phyloP scores from a whole-genome alignment of 2,797 vertebrate species.

The Argentina silus region DNA sequence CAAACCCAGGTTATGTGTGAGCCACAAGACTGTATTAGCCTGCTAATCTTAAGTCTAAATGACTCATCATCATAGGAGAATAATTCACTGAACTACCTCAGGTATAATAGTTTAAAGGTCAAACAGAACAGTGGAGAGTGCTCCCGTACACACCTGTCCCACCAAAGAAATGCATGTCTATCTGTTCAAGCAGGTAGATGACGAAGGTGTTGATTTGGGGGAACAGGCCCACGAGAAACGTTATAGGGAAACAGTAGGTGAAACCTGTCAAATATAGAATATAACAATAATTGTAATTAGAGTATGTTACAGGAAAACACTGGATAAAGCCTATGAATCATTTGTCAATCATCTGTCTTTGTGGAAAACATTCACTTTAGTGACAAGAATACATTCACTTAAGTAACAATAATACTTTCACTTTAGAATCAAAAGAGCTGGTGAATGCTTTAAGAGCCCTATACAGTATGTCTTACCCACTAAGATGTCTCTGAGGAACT shows the following conservation, averaged over 20 bases:
- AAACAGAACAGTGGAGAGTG: not conserved
- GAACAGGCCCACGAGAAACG: constrained; percentile 94
- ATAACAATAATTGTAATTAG: not conserved
- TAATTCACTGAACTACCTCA: too few relatives aligned
- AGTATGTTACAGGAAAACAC: not conserved
- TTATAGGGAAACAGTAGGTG: constrained; percentile 92
- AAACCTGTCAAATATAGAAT: constrained; percentile 77
- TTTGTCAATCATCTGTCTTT: too few relatives aligned
- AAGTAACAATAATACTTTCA: too few relatives aligned
- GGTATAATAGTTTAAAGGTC: not conserved
- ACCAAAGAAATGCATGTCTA: constrained; percentile 94
- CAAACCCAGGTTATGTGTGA: too few relatives aligned
- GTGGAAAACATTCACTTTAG: too few relatives aligned
- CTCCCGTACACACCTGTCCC: constrained; percentile 85
- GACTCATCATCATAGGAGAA: too few relatives aligned
- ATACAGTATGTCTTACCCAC: constrained; percentile 76
- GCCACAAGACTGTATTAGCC: too few relatives aligned
- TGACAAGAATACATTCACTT: too few relatives aligned
- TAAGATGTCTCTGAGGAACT: constrained; percentile 83
- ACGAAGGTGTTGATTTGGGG: constrained; percentile 98
- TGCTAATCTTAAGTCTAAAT: too few relatives aligned
- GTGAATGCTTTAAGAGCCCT: too few relatives aligned
- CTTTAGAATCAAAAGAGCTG: too few relatives aligned
- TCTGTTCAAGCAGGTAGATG: constrained; percentile 93
- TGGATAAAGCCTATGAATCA: too few relatives aligned